Base-by-base conservation (phyloP, 2,797 vertebrate species). In the Xenopus petersii region DNA sequence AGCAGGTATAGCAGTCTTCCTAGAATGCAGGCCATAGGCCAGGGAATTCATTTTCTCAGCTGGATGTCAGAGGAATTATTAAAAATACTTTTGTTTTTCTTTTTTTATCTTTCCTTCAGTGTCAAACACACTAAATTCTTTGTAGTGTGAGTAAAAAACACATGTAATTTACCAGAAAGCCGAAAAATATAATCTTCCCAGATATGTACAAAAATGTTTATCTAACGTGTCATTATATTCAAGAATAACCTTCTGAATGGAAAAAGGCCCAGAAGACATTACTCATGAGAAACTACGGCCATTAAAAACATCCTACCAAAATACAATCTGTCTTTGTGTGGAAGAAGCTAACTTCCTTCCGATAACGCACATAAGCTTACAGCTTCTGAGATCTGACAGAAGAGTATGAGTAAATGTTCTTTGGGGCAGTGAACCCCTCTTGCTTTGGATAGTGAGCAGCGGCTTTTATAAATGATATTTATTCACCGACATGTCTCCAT, bases 221-320 rank as follows among this genome's bases (percentile, higher is more conserved):
- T 21, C 72, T 67, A 61, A 55, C 69, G 67, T 30, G 30, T 64
- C 33, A 64, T 73, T 77, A 62, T 67, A 68, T 77, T 69, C 73
- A 42, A 59, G 63, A 73, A 58, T 65, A 61, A 16, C 46, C 59
- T 75, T 48, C 13, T 10, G 46, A 62, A 21, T 48, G 56, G 70
- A 77, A 26, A 16, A 48, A 0, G 46, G 71, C 64, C 75, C 75
- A 77, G 59, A 62, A 77, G 64, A 73, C 70, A 68, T 73, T 77
- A 77, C 56, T 77, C 71, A 69, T 69, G 46, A 12, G 33, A 54
- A 68, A 77, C 67, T 61, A 63, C 63, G 67, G 70, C 47, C 61
- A 64, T 56, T 77, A 54, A 56, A 70, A 67, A 77, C 56, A 68
- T 56, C 70, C 70, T 60, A 73, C 16, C 15, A 46, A 62, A 59